Evolutionary conservation across 2,888 invertebrate genomes (phyloP), one percentile per base, ranked within the genome.

Genomic region (Cantharis rufa): DNA sequence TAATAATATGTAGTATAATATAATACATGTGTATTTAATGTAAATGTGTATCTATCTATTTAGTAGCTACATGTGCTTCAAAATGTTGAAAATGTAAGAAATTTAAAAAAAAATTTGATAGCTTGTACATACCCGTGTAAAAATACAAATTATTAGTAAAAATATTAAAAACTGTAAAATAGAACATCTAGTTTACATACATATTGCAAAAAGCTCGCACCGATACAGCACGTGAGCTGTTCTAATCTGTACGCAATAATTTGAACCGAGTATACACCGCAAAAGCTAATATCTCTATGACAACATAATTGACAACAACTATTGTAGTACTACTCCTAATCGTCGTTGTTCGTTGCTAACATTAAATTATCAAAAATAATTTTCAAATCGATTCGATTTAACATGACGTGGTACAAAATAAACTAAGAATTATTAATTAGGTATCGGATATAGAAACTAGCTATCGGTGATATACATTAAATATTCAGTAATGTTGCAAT

Each of bases 261-360:
- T 48, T 66, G n/a, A n/a, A 16, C 15, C 13, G 15, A 66, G 13
- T n/a, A 28, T 64, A 13, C 48, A 7, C 16, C 11, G 13, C n/a
- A 66, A 80, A 80, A 77, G 74, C 18, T 16, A 64, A 63, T 70
- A 74, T 80, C 72, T 48, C 78, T 75, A 80, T 80, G 80, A 74
- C 78, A 73, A 79, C 80, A 68, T 15, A 72, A 75, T 68, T 74
- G 74, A 73, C 71, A 74, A 80, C 75, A 75, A 76, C 75, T 71
- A 74, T 68, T n/a, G 24, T n/a, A 69, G 28, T 28, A 64, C 9
- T 21, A 3, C 28, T 18, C 27, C 69, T 61, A 66, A 70, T 73
- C 32, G 10, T 18, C 11, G 61, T 62, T 68, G 62, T 32, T 27
- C 28, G 24, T 11, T 48, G 18, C 66, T 74, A 62, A 48, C 32